Percentiles rank a stretch among this genome's conserved stretches.
Evolutionary conservation across 2,797 vertebrate genomes (phyloP).

Genomic region (Pantherophis vulpinus): DNA sequence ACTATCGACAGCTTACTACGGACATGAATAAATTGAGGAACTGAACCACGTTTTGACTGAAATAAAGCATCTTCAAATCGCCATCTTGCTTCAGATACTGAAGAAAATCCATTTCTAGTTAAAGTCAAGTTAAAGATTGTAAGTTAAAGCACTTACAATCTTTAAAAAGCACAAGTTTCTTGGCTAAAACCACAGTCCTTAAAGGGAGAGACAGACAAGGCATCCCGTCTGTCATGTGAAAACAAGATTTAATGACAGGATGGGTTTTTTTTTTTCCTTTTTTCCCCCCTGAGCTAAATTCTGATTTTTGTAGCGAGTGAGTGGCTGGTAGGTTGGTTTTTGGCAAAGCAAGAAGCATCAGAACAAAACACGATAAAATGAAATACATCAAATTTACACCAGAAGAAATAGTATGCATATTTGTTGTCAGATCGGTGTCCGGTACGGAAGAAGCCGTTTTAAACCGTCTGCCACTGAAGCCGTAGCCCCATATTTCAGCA

Average conservation of each 20-base stretch:
- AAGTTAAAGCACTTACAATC: background rate
- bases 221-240: background rate
- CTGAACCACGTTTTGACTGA: background rate
- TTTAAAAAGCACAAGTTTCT: background rate
- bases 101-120: background rate
- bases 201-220: background rate
- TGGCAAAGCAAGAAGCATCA: background rate
- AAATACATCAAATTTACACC: background rate
- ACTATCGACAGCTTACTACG: background rate
- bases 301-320: background rate
- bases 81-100: background rate
- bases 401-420: background rate
- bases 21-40: background rate
- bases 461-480: background rate
- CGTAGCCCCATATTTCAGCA: background rate
- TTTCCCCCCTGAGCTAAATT: background rate
- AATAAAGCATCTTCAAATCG: background rate
- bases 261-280: background rate
- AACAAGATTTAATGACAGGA: background rate
- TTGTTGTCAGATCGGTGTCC: background rate
- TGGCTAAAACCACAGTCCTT: background rate
- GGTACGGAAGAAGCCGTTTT: background rate
- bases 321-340: background rate
- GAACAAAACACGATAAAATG: background rate
- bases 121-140: background rate